phyloP scores from a whole-genome alignment of 2,888 invertebrate species.

The Odontocerum albicorne region DNA sequence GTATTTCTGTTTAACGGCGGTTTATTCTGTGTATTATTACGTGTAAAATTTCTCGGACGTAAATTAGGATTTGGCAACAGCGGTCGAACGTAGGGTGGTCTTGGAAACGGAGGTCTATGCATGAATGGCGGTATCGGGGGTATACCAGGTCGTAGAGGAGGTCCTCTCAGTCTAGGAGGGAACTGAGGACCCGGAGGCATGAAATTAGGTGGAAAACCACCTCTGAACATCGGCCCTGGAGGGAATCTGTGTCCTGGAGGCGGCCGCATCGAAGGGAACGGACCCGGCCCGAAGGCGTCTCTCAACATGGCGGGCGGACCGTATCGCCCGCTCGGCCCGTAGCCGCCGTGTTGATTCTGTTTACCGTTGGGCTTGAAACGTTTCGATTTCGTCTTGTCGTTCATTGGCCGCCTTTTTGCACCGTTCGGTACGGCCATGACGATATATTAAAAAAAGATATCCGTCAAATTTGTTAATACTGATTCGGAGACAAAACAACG shows the following conservation, averaged over 20 bases:
- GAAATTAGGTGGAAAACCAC: neutral
- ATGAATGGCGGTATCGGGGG: conserved; percentile 14
- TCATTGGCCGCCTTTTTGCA: conserved; percentile 5
- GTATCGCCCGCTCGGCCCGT: conserved; percentile 8
- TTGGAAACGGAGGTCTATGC: conserved; percentile 2
- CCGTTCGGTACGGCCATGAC: conserved; percentile 21
- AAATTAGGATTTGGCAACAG: neutral
- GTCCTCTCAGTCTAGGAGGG: conserved; percentile 2
- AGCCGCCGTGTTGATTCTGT: conserved; percentile 7
- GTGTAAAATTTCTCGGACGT: neutral
- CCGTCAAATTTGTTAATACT: neutral
- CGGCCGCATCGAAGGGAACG: neutral
- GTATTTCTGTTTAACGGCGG: neutral
- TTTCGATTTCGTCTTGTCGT: conserved; percentile 12
- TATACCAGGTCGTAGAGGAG: neutral
- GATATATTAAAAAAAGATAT: neutral
- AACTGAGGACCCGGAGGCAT: neutral
- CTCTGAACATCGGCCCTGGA: conserved; percentile 2
- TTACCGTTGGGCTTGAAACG: conserved; percentile 8
- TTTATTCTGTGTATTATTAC: neutral
- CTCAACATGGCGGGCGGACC: conserved; percentile 17
- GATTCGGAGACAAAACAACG: conserved; percentile 1
- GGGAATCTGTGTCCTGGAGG: conserved; percentile 1
- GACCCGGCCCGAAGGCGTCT: conserved; percentile 17
- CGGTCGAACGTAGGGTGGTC: conserved; percentile 1